Conservation (phyloP, 1,140 invertebrate genomes). For the Diuraphis noxia region DNA sequence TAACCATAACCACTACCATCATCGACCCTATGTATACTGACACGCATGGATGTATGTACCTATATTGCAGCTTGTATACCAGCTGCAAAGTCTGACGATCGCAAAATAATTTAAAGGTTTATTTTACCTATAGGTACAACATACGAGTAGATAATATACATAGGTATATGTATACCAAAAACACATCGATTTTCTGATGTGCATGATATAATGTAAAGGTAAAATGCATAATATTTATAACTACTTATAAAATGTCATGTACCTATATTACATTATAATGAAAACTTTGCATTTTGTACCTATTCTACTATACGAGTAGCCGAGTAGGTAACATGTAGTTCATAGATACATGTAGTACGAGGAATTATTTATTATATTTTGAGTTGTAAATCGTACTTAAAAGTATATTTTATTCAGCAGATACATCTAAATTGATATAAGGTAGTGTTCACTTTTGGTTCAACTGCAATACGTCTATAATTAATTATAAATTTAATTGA, state of each 20-base stretch:
- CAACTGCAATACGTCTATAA: no score
- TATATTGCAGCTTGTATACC: not conserved
- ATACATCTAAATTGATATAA: not conserved
- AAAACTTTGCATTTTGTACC: not conserved
- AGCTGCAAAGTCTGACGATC: not conserved
- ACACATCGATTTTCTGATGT: not conserved
- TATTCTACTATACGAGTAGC: not conserved
- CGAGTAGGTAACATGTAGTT: not conserved
- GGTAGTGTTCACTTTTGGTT: not conserved
- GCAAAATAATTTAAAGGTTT: not conserved
- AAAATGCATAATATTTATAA: not conserved
- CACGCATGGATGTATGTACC: not conserved
- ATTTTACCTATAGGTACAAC: not conserved
- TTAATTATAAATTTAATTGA: not conserved
- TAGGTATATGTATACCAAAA: not conserved
- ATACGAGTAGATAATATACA: not conserved
- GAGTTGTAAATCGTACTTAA: not conserved
- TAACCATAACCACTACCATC: not conserved
- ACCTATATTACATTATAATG: not conserved
- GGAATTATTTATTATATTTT: no score
- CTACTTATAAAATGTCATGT: not conserved
- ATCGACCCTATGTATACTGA: not conserved
- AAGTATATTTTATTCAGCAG: not conserved
- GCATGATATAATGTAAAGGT: not conserved
- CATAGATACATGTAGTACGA: no score